Evolutionary conservation across 2,797 vertebrate genomes (phyloP), one percentile per base, ranked within the genome.

Genomic region (Fistularia commersonii): DNA sequence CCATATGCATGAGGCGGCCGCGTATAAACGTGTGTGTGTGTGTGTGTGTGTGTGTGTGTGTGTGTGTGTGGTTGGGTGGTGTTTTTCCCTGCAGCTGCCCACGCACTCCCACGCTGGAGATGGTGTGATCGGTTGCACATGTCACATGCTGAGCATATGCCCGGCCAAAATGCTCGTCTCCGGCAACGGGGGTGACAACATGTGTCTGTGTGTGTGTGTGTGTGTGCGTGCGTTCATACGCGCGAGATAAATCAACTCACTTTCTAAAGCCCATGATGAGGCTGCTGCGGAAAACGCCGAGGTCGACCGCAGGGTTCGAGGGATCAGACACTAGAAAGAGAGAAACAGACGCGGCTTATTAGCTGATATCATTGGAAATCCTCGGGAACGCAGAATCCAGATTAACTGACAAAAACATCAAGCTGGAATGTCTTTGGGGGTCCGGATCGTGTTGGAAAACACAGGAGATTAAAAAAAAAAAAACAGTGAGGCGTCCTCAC

Each of bases 181-280:
- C 53, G 72, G 34, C 54, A 60, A 48, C 12, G 54, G 59, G 50
- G 57, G n/a, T n/a, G n/a, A n/a, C n/a, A n/a, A n/a, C n/a, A n/a
- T n/a, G n/a, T n/a, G n/a, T n/a, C n/a, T n/a, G n/a, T n/a, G n/a
- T n/a, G n/a, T n/a, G n/a, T n/a, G n/a, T n/a, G n/a, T n/a, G n/a
- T n/a, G n/a, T n/a, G n/a, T n/a, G n/a, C n/a, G 3, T 40, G 62
- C 23, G 64, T 32, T 51, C 13, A 54, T 57, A 68, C 0, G 52
- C 37, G 54, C 0, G 1, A 39, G 6, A 7, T 39, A 63, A 51
- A 71, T 45, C 44, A 55, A 84, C 93, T 94, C 88, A 98, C 96
- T 80, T 90, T 86, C 11, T 93, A 81, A 98, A 97, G 70, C 85
- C 90, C 4, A 0, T 0, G 72, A 87, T 55, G 39, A 98, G 87